These are phyloP conservation scores for Sciurus vulgaris DNA, from an alignment of 2,797 vertebrate genomes.

Conservation along the genomic window DNA sequence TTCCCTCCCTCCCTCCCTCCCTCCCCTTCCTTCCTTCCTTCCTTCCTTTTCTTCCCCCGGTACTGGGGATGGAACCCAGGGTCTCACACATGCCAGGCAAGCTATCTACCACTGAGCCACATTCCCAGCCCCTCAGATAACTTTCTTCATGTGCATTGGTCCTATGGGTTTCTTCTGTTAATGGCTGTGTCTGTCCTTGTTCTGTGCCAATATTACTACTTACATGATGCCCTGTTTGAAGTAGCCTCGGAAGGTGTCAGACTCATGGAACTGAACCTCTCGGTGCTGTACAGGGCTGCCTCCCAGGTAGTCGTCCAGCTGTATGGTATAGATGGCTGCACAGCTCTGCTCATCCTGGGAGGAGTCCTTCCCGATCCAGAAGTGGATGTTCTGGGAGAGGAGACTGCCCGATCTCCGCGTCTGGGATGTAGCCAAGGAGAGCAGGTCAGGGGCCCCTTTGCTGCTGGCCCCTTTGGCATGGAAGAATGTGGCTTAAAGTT, in stretches of 20 bases:
- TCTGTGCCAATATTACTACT: constrained; percentile 72
- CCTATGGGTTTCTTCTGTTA: neutral
- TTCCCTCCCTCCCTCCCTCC: no score
- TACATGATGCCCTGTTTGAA: constrained; percentile 95
- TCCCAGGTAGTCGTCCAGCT: constrained; percentile 93
- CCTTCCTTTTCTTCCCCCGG: no score
- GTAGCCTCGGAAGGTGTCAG: constrained; percentile 92
- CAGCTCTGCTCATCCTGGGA: constrained; percentile 94
- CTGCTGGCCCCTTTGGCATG: neutral
- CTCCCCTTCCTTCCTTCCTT: no score
- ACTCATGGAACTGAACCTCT: constrained; percentile 93
- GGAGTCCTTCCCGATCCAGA: constrained; percentile 94
- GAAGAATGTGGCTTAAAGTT: neutral
- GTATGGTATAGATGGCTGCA: constrained; percentile 92
- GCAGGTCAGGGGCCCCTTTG: neutral
- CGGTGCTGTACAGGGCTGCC: constrained; percentile 92
- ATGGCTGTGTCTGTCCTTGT: neutral
- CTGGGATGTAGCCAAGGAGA: constrained; percentile 81
- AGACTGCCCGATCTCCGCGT: constrained; percentile 88
- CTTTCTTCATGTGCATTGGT: neutral
- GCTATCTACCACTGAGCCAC: no score
- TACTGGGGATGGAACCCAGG: no score
- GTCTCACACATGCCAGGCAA: no score
- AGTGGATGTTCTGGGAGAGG: constrained; percentile 91
- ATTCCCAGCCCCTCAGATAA: neutral